A percentile compares a stretch with the other conserved stretches of the same genome.
phyloP scores from a whole-genome alignment of 2,797 vertebrate species.

The Clarias platycephalus region DNA sequence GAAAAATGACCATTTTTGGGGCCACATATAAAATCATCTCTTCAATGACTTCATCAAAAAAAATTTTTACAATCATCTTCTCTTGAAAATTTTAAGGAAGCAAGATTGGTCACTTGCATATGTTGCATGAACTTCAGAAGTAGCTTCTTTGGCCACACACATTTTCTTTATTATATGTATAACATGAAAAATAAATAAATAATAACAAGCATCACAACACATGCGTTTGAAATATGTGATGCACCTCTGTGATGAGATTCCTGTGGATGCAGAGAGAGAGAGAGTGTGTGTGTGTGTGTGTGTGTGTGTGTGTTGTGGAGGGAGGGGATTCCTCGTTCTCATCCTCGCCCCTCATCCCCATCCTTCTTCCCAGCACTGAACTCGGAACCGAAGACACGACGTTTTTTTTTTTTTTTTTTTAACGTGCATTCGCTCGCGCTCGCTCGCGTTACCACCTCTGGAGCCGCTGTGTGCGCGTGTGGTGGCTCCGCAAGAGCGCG shows the following conservation, averaged over 20 bases:
- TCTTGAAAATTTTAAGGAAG: too few species aligned
- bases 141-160: too few species aligned
- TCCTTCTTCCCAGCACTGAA: conserved; percentile 21
- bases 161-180: too few species aligned
- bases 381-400: not conserved
- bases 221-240: not conserved
- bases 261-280: conserved; percentile 1
- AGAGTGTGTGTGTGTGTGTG: not conserved
- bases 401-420: not conserved
- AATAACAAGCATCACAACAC: not conserved
- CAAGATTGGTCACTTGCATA: too few species aligned
- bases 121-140: too few species aligned
- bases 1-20: too few species aligned
- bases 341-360: not conserved
- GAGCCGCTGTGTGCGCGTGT: conserved; percentile 15
- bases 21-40: too few species aligned
- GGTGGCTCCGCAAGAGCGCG: conserved; percentile 13
- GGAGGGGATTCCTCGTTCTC: conserved; percentile 31
- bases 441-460: conserved; percentile 24
- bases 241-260: conserved; percentile 19
- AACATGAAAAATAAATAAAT: too few species aligned
- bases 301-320: conserved; percentile 15
- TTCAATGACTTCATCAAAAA: too few species aligned
- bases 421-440: not conserved
- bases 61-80: too few species aligned